Conservation (phyloP, 2,888 invertebrate species). For the Mesorhabditis spiculigera region DNA sequence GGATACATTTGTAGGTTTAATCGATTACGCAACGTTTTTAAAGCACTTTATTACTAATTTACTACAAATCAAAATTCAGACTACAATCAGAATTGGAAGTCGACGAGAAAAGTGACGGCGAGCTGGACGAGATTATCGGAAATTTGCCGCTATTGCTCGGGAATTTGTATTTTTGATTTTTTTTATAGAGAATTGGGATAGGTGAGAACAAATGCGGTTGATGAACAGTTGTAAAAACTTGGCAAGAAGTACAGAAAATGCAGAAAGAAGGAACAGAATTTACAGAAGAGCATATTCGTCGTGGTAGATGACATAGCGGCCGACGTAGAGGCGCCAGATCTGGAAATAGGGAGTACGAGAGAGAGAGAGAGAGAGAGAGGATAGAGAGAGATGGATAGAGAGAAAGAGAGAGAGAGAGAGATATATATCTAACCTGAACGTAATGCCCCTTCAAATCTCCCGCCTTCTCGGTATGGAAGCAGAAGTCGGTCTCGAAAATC, state of each 20-base stretch:
- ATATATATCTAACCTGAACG: background rate
- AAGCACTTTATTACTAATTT: too few species aligned
- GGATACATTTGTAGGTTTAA: background rate
- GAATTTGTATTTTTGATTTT: background rate
- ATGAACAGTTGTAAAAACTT: too few species aligned
- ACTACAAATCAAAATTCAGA: too few species aligned
- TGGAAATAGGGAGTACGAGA: background rate
- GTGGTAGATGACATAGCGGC: background rate
- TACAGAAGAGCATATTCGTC: constrained; percentile 1
- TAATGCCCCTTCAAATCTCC: background rate
- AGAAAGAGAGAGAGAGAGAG: too few species aligned
- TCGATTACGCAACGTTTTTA: too few species aligned
- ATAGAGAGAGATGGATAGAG: too few species aligned
- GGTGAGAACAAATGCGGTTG: too few species aligned
- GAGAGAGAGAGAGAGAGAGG: too few species aligned
- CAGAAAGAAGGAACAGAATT: background rate
- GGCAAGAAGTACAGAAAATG: too few species aligned
- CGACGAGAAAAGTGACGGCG: background rate
- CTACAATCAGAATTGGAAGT: background rate
- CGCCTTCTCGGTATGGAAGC: constrained; percentile 30
- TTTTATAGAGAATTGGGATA: background rate
- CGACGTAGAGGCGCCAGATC: background rate
- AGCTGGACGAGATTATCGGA: background rate
- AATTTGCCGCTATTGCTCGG: background rate
- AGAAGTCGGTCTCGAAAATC: constrained; percentile 30